These are phyloP conservation scores for Stomatorhinus walkeri DNA, from an alignment of 2,797 vertebrate species.

Conservation along the genomic window DNA sequence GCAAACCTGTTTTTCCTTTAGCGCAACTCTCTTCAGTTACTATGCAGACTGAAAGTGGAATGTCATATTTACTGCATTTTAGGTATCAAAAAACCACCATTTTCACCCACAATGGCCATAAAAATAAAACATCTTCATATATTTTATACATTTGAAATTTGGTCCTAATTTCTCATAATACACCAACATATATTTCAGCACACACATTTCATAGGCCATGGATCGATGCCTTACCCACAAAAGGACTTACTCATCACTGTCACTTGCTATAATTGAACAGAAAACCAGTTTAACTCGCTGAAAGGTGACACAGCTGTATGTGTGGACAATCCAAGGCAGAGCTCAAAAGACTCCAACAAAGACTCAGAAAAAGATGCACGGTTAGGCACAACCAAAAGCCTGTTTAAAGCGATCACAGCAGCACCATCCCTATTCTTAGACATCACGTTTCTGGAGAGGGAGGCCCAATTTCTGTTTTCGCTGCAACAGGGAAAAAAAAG, in stretches of 20 bases:
- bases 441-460: neutral
- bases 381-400: neutral
- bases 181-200: neutral
- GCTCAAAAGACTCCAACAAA: neutral
- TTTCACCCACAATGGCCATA: neutral
- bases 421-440: neutral
- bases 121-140: neutral
- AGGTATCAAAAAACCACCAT: neutral
- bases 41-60: neutral
- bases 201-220: neutral
- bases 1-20: neutral
- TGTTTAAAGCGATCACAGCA: neutral
- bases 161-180: neutral
- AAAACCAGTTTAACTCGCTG: slow-evolving; percentile 18
- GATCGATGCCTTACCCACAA: neutral
- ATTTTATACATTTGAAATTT: neutral
- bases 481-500: neutral
- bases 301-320: slow-evolving; percentile 9
- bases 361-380: neutral
- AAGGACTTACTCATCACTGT: neutral
- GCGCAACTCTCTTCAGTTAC: neutral
- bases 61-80: neutral
- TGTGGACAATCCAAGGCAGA: neutral
- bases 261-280: neutral
- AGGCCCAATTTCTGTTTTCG: neutral